Percentiles rank a stretch among this genome's conserved stretches.
phyloP scores from a whole-genome alignment of 2,113 vertebrate genomes.

The mouse (Mus musculus) region GRCm39 chr16:59402501-59403000 shows the following conservation, averaged over 20 bases:
- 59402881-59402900: neutral
- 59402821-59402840: neutral
- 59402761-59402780: neutral
- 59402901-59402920: neutral
- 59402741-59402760: slow-evolving; percentile 9
- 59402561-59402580: slow-evolving; percentile 1
- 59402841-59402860: neutral
- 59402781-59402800: neutral
- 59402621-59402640: neutral
- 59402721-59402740: neutral
- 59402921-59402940: neutral
- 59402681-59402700: neutral
- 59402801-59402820: neutral
- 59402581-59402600: neutral
- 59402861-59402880: neutral
- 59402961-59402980: neutral
- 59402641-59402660: neutral
- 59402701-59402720: neutral
- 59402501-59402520: neutral
- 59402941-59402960: neutral
- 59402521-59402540: neutral
- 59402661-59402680: neutral
- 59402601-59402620: neutral
- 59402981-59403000: neutral
- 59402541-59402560: neutral